Evolutionary conservation across 2,888 invertebrate genomes (phyloP).

Genomic region (Chrysotoxum bicinctum): DNA sequence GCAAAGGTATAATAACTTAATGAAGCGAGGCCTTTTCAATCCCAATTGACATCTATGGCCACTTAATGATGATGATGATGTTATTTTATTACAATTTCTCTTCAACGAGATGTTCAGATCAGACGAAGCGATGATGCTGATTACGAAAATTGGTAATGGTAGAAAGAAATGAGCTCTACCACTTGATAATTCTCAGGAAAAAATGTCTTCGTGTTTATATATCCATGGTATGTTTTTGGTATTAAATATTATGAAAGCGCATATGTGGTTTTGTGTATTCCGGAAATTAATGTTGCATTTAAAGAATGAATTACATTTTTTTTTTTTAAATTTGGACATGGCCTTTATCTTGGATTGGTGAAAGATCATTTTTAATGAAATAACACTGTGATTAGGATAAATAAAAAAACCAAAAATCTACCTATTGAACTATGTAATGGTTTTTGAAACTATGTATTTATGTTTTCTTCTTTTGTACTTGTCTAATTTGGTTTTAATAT

Average conservation of each 20-base stretch:
- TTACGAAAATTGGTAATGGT: background rate
- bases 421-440: too few species aligned
- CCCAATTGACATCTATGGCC: background rate
- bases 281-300: background rate
- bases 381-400: too few species aligned
- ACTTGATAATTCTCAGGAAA: background rate
- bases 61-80: background rate
- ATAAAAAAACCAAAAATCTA: too few species aligned
- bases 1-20: slow-evolving; percentile 39
- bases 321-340: too few species aligned
- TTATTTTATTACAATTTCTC: background rate
- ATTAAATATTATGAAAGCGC: background rate
- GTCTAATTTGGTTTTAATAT: too few species aligned
- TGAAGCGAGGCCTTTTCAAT: slow-evolving; percentile 23
- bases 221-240: background rate
- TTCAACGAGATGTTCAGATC: background rate
- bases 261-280: background rate
- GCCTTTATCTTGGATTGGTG: too few species aligned
- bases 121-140: background rate
- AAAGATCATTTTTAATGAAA: too few species aligned
- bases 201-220: background rate
- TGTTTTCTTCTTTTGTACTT: too few species aligned
- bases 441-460: too few species aligned
- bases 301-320: too few species aligned
- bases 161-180: slow-evolving; percentile 3